Evolutionary conservation across 2,797 vertebrate species (phyloP).

Genomic region (Octomys mimax): DNA sequence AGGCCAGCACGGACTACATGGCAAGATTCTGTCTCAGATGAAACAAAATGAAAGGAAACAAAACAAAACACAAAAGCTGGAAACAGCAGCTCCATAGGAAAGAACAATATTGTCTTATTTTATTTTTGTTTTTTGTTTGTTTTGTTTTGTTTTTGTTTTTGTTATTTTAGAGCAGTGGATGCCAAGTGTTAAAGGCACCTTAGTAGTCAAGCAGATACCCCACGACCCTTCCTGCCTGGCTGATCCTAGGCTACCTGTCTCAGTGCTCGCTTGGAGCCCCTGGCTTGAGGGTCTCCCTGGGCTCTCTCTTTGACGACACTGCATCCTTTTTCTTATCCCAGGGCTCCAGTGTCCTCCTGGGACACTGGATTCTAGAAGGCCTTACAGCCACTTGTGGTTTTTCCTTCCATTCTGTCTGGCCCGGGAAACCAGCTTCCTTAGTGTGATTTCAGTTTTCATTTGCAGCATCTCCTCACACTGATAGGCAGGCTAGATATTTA

Average conservation of each 20-base stretch:
- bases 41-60: not conserved
- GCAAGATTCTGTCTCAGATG: not conserved
- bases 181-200: not conserved
- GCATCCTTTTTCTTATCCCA: not conserved
- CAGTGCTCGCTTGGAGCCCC: not conserved
- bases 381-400: not conserved
- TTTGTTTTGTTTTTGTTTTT: not conserved
- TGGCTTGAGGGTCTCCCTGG: not conserved
- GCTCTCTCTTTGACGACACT: not conserved
- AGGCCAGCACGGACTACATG: not conserved
- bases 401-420: not conserved
- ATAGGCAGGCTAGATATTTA: conserved; percentile 44
- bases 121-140: not conserved
- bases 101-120: not conserved
- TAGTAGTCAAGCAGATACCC: not conserved
- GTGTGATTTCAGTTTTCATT: not conserved
- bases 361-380: not conserved
- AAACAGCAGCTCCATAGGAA: not conserved
- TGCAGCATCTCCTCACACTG: not conserved
- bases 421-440: not conserved
- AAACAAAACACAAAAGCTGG: not conserved
- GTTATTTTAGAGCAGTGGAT: not conserved
- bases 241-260: not conserved
- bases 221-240: accelerated
- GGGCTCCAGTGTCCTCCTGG: not conserved